These are phyloP conservation scores for Poeciliopsis prolifica DNA, from an alignment of 2,113 vertebrate species.

Conservation along the genomic window DNA sequence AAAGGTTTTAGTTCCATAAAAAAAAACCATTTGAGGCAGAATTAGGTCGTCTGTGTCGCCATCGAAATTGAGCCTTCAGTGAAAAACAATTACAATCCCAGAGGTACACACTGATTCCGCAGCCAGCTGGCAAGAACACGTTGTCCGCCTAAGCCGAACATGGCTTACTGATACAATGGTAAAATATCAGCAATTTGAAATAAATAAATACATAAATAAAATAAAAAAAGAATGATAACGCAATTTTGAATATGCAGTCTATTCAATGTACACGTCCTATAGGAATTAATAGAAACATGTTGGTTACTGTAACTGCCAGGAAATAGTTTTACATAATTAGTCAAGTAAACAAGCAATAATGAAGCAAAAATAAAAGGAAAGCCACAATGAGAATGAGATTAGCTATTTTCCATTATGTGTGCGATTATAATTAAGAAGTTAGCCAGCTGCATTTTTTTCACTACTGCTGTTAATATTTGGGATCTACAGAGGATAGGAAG, in stretches of 20 bases:
- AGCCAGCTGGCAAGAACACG: slow-evolving; percentile 47
- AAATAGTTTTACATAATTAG: background rate
- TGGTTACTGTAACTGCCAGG: background rate
- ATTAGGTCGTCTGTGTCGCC: slow-evolving; percentile 44
- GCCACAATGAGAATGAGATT: background rate
- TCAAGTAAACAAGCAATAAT: background rate
- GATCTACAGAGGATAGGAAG: background rate
- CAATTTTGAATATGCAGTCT: background rate
- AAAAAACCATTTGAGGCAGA: slow-evolving; percentile 25
- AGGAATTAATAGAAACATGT: background rate
- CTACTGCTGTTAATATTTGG: background rate
- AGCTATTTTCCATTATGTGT: slow-evolving; percentile 1
- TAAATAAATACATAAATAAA: too few species aligned
- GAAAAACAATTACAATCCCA: slow-evolving; percentile 56
- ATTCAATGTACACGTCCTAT: background rate
- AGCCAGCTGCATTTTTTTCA: background rate
- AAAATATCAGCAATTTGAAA: background rate
- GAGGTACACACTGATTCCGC: slow-evolving; percentile 29
- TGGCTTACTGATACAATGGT: slow-evolving; percentile 14
- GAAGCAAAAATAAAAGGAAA: background rate
- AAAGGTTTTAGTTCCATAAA: slow-evolving; percentile 23
- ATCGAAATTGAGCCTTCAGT: slow-evolving; percentile 43
- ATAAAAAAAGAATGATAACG: too few species aligned
- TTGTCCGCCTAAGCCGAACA: slow-evolving; percentile 15
- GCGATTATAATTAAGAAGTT: background rate